These are phyloP conservation scores for Latrodectus elegans DNA, from an alignment of 2,888 invertebrate species.

Conservation along the genomic window DNA sequence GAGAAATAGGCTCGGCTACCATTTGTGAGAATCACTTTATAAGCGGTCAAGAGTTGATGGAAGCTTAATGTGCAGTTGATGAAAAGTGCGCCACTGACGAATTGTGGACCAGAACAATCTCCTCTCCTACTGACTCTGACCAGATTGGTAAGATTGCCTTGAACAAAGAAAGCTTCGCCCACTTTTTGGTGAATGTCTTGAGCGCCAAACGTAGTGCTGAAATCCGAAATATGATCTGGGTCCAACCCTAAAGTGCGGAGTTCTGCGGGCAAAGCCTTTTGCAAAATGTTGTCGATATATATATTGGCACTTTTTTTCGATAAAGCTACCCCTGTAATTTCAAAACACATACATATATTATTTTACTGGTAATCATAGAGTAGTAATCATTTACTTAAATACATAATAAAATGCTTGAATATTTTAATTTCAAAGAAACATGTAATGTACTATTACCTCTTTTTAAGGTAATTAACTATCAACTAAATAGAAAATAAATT, in stretches of 20 bases:
- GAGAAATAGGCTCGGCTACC: slow-evolving; percentile 16
- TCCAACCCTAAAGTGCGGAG: slow-evolving; percentile 6
- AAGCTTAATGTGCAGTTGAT: slow-evolving; percentile 58
- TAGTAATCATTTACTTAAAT: too few species aligned
- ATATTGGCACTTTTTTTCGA: slow-evolving; percentile 40
- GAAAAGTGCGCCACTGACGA: slow-evolving; percentile 15
- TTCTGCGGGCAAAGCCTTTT: slow-evolving; percentile 16
- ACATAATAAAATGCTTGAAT: too few species aligned
- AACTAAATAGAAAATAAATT: too few species aligned
- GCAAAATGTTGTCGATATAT: slow-evolving; percentile 46
- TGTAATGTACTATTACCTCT: too few species aligned
- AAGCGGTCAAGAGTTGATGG: slow-evolving; percentile 1
- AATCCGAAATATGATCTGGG: slow-evolving; percentile 28
- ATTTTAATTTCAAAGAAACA: too few species aligned
- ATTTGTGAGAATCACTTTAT: slow-evolving; percentile 22
- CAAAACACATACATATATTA: too few species aligned
- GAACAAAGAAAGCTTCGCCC: slow-evolving; percentile 24
- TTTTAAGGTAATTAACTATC: too few species aligned
- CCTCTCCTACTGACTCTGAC: slow-evolving; percentile 14
- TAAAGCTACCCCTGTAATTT: slow-evolving; percentile 34
- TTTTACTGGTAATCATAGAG: too few species aligned
- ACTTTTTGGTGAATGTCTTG: neutral
- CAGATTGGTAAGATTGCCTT: slow-evolving; percentile 53
- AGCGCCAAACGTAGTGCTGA: slow-evolving; percentile 31
- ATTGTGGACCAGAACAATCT: slow-evolving; percentile 35